Evolutionary conservation across 2,113 vertebrate species (phyloP), one percentile per base, ranked within the genome.

Genomic region (Microtus pennsylvanicus): DNA sequence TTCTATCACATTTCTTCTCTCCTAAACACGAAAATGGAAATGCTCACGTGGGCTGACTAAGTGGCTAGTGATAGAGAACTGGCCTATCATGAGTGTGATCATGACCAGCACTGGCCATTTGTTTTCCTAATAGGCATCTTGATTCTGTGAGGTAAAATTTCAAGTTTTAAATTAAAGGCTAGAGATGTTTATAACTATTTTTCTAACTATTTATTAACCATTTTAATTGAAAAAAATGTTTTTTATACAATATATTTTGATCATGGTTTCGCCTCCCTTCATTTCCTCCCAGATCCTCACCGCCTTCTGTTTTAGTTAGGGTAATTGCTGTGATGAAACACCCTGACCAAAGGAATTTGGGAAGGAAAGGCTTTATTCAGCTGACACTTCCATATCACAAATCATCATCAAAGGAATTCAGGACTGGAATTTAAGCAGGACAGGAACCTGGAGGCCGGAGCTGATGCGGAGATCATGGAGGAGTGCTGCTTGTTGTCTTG

Each of bases 1-100:
- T 24, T 45, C 21, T 82, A 87, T 17, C 38, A 50, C 63, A 69
- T 80, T 77, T 91, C 26, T 76, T 93, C 70, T 80, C 42, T 87
- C 11, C 7, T 24, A 83, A 83, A 91, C 45, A 78, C 61, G 45
- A 5, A 86, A 74, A 90, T n/a, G 52, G 65, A 90, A 88, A 86
- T 8, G 63, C 16, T 88, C 19, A 7, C 10, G 33, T n/a, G 21
- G 33, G 47, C 30, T 10, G 21, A 35, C 21, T 52, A 28, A 16
- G 21, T 1, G 55, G 47, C 65, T 47, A 28, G 67, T 2, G 13
- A 2, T 24, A 17, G 19, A 70, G 35, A 72, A 35, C 33, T 72
- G 72, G 61, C 2, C 80, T 28, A 17, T 42, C 55, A 38, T 5
- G 55, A 38, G 24, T 24, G 2, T 38, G 55, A 28, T 7, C 22